Evolutionary conservation across 2,113 vertebrate genomes (phyloP), one percentile per base, ranked within the genome.

Genomic region (Tichodroma muraria): DNA sequence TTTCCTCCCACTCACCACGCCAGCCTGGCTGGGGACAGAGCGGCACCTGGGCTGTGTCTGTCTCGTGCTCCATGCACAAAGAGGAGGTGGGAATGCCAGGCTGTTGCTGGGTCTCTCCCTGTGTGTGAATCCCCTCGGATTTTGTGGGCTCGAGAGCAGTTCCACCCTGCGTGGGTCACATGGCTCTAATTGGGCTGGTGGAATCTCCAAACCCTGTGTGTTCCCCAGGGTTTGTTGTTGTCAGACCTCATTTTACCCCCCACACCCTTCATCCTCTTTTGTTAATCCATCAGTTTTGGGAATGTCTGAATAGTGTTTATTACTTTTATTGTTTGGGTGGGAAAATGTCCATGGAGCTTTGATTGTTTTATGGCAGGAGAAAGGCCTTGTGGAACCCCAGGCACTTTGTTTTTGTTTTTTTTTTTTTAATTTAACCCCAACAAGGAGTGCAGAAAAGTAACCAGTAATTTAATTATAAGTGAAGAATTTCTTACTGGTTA

Each of bases 291-390:
- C 87, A 70, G 60, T 82, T 83, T 88, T 28, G 85, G 71, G 81
- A 91, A 63, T 72, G 79, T 83, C 71, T 92, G 59, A 53, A 30
- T 60, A 81, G 75, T 88, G 71, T 80, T 88, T 84, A 92, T 89
- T 78, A 87, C 93, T 93, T 93, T 96, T 89, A 93, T 93, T 97
- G 93, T 96, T 95, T 86, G 89, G 53, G 50, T 96, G 87, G 95
- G 85, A 93, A 95, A 80, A 83, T 68, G 76, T 72, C 95, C 81
- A 88, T 61, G 95, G 68, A 92, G 69, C 73, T 94, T 49, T 56
- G 94, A 88, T 91, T 89, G 87, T 94, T 96, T 96, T 94, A 90
- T 94, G 91, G 82, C 63, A 64, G 57, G 93, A 88, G 93, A 94
- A 94, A 68, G 91, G 94, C 93, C n/a, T 80, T 12, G 54, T 53